Conservation (phyloP, 2,888 invertebrate species). For the Chaitophorus viminalis region DNA sequence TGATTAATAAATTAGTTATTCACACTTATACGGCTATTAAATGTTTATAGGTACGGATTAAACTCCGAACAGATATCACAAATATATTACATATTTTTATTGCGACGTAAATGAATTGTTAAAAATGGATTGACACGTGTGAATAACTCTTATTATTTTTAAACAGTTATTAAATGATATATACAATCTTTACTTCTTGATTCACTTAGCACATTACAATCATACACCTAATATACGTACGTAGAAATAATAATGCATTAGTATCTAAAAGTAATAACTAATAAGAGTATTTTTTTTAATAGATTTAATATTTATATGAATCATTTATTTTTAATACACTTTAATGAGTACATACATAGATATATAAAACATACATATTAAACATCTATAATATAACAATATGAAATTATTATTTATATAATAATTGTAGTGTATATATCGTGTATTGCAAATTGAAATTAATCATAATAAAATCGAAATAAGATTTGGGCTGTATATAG, state of each 20-base stretch:
- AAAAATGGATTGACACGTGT: not conserved
- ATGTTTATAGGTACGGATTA: constrained; percentile 1
- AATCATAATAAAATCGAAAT: too few species aligned
- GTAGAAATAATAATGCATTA: too few species aligned
- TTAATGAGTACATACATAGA: too few species aligned
- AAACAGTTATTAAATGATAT: not conserved
- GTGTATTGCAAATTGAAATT: too few species aligned
- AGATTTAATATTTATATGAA: too few species aligned
- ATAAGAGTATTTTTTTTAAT: too few species aligned
- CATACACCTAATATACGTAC: not conserved
- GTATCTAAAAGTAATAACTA: too few species aligned
- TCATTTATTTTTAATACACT: too few species aligned
- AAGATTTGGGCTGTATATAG: not conserved
- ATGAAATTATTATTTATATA: too few species aligned
- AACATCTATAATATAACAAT: too few species aligned
- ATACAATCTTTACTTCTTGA: not conserved
- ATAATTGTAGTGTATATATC: too few species aligned
- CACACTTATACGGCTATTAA: constrained; percentile 14
- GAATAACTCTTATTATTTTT: not conserved
- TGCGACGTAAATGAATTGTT: not conserved
- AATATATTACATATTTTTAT: constrained; percentile 17
- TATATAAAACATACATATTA: too few species aligned
- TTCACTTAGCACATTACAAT: not conserved
- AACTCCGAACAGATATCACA: constrained; percentile 12
- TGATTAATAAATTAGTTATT: constrained; percentile 33